phyloP scores from a whole-genome alignment of 2,888 invertebrate species.

The Conops quadrifasciatus region DNA sequence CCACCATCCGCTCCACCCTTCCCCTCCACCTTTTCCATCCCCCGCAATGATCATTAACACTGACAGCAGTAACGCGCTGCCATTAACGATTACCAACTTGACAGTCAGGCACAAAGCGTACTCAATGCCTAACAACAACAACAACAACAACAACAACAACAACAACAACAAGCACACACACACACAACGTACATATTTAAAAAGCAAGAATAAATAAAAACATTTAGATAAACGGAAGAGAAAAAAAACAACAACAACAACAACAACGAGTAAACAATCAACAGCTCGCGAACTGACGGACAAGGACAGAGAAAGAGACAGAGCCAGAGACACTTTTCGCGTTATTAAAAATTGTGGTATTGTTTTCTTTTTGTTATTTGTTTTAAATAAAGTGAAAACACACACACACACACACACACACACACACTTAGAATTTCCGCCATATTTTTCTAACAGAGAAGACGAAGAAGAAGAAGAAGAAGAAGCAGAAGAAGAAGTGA shows the following conservation, averaged over 20 bases:
- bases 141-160: background rate
- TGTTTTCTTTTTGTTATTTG: no score
- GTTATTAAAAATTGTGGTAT: background rate
- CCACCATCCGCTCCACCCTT: background rate
- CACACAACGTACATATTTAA: no score
- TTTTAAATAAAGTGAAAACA: no score
- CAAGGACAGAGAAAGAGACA: no score
- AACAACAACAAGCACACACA: background rate
- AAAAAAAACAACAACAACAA: background rate
- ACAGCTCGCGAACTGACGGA: no score
- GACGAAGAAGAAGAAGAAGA: no score
- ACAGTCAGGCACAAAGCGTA: background rate
- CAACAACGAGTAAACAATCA: background rate
- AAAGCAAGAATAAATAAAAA: background rate
- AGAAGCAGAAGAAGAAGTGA: no score
- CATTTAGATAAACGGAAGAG: background rate
- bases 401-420: no score
- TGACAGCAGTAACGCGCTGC: background rate
- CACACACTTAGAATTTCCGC: no score
- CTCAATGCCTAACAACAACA: background rate
- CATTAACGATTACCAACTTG: constrained; percentile 5
- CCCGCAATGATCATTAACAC: constrained; percentile 20
- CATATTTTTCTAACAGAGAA: no score
- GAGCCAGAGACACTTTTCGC: background rate
- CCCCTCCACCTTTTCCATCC: background rate